Conservation (phyloP, 2,888 invertebrate genomes). For the Lasioglossum oenotherae region DNA sequence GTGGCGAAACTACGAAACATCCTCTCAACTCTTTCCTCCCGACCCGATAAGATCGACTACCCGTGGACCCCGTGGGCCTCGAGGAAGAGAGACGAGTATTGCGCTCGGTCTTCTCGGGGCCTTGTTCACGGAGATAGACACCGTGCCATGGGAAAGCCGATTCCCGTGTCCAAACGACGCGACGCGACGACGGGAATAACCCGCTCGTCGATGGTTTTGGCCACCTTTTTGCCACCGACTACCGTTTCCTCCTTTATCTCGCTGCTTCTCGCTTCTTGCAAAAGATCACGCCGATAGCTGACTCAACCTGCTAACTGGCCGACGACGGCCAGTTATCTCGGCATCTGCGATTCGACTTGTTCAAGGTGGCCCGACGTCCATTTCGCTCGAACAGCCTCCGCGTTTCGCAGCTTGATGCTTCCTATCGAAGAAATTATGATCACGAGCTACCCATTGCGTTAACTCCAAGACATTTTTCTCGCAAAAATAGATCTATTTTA, state of each 20-base stretch:
- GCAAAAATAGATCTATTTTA: no score
- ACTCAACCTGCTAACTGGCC: neutral
- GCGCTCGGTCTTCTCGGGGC: conserved; percentile 19
- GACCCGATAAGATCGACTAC: conserved; percentile 71
- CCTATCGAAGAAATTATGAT: neutral
- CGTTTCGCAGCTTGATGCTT: neutral
- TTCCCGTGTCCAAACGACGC: neutral
- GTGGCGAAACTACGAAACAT: conserved; percentile 81
- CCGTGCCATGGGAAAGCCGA: conserved; percentile 19
- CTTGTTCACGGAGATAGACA: conserved; percentile 12
- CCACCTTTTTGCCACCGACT: neutral
- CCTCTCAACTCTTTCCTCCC: conserved; percentile 75
- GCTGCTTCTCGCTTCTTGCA: neutral
- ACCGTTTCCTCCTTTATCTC: neutral
- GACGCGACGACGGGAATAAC: neutral
- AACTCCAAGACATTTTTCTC: neutral
- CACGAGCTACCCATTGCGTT: neutral
- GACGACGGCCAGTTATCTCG: neutral
- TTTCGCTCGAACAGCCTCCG: neutral
- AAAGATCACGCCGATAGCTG: neutral
- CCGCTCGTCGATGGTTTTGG: neutral
- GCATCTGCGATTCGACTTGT: neutral
- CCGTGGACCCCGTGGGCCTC: conserved; percentile 40
- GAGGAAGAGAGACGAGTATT: conserved; percentile 35
- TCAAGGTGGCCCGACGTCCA: neutral